A percentile compares a stretch with the other conserved stretches of the same genome.
Conservation (phyloP, 2,113 vertebrate genomes). For the Prolemur simus region DNA sequence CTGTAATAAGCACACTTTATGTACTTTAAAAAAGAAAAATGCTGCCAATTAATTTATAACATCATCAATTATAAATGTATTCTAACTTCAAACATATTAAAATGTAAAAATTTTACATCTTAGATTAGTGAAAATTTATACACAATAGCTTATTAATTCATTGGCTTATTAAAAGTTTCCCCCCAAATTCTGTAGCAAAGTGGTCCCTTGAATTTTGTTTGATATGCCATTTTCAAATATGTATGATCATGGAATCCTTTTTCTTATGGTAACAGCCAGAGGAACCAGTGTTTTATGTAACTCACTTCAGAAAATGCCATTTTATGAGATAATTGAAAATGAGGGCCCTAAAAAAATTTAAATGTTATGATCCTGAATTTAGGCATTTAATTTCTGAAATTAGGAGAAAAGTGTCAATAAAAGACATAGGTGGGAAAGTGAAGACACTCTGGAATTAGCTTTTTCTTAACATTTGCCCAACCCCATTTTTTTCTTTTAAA, state of each 20-base stretch:
- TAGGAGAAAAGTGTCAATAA: slow-evolving; percentile 43
- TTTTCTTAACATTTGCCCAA: slow-evolving; percentile 33
- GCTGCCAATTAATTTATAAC: not conserved
- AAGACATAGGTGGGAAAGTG: slow-evolving; percentile 17
- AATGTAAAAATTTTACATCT: slow-evolving; percentile 21
- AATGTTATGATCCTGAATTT: not conserved
- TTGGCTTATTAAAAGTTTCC: not conserved
- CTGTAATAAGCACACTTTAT: slow-evolving; percentile 25
- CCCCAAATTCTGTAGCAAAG: not conserved
- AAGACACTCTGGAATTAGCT: not conserved
- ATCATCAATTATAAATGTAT: slow-evolving; percentile 1
- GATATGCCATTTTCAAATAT: slow-evolving; percentile 15
- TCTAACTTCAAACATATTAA: slow-evolving; percentile 45
- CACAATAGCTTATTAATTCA: not conserved
- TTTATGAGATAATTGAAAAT: slow-evolving; percentile 41
- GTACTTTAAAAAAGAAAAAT: slow-evolving; percentile 23
- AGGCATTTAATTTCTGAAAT: slow-evolving; percentile 42
- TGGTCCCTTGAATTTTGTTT: slow-evolving; percentile 19
- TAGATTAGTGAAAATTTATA: slow-evolving; percentile 14
- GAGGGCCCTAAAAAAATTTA: not conserved
- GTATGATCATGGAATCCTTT: not conserved
- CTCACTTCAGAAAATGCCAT: slow-evolving; percentile 30
- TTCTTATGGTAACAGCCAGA: not conserved
- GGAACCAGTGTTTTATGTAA: not conserved
- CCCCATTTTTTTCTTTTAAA: not conserved